Conservation (phyloP, 35 echinoderm and acorn worm species). For the Heliocidaris tuberculata region DNA sequence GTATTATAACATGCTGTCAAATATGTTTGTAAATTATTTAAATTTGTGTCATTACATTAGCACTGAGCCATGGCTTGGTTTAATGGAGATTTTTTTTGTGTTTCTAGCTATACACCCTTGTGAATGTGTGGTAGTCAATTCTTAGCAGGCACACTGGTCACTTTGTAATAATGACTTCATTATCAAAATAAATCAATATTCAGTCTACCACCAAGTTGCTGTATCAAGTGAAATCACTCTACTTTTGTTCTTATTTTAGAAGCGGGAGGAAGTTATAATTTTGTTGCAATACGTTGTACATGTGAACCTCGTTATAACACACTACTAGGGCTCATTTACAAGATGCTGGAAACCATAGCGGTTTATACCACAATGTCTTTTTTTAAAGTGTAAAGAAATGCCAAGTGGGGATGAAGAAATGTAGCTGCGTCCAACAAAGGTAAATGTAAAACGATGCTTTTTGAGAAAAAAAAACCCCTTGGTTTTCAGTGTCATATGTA, state of each 20-base stretch:
- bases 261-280: no score
- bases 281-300: no score
- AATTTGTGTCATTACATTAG: not conserved
- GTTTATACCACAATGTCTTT: no score
- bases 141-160: slow-evolving; percentile 7
- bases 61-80: not conserved
- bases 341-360: no score
- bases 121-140: slow-evolving; percentile 4
- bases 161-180: slow-evolving; percentile 31
- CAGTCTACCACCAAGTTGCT: slow-evolving; percentile 15
- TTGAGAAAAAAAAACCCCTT: no score
- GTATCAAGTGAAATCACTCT: not conserved
- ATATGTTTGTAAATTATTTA: slow-evolving; percentile 14
- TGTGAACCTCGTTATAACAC: no score
- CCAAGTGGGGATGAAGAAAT: no score
- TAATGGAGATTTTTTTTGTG: not conserved
- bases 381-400: no score
- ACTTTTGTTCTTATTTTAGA: not conserved
- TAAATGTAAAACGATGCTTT: no score
- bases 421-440: no score
- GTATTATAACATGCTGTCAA: not conserved
- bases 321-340: no score
- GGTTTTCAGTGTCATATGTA: no score
- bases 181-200: slow-evolving; percentile 34
- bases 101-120: not conserved